Base-by-base conservation (phyloP, 2,113 vertebrate genomes). In the Strix uralensis region DNA sequence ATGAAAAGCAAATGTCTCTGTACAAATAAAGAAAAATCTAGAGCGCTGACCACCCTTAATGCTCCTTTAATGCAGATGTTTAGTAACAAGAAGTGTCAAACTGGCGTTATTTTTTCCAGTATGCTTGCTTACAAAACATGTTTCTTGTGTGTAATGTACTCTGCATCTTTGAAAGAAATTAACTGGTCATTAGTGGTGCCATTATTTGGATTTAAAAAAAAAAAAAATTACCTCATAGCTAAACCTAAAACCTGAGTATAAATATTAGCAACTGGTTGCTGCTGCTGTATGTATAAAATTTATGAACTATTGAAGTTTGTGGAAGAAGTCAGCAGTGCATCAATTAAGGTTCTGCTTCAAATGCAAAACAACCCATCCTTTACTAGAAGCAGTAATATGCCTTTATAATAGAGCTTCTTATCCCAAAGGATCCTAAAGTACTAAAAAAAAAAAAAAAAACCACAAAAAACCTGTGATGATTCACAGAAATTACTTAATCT, bases 271-370 rank as follows among this genome's bases (percentile, higher is more conserved):
- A 91, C 44, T 30, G n/a, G 58, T 70, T 70, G 86, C 54, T n/a
- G 15, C 22, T 23, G 65, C 78, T 55, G 44, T 29, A 11, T 17
- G 44, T 0, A 0, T 70, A 11, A 34, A 46, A 65, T 62, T 36
- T 19, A 34, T 26, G 51, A 79, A 66, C 49, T 86, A 3, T 20
- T 8, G 71, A 80, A 94, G 81, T 66, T 73, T 73, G 30, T 66
- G 79, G 87, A 75, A 78, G 75, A 81, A 93, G 71, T 58, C 87
- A 88, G 92, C 70, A 67, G 88, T 34, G 54, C 49, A 18, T 80
- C 88, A 87, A n/a, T 96, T 82, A 90, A 90, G 80, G 32, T 54
- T 90, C 55, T 92, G 55, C 86, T 95, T 94, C 88, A 80, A 83
- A 86, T 88, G 82, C 95, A 93, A 88, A 96, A 49, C 71, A 93